These are phyloP conservation scores for Ptilorrhoa leucosticta DNA, from an alignment of 2,113 vertebrate species.

Conservation along the genomic window DNA sequence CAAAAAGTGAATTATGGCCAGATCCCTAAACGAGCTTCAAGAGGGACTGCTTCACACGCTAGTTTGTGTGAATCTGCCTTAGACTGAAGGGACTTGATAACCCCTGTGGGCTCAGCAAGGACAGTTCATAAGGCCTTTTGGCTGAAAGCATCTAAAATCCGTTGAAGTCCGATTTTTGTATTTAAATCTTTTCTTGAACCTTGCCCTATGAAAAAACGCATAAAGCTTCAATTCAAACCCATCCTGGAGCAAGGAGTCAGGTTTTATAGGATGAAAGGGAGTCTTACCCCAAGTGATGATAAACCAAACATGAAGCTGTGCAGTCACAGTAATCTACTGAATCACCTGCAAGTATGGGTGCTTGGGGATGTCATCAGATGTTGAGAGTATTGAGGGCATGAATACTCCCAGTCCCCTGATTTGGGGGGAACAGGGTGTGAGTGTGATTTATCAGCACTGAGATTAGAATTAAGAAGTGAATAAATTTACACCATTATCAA, in stretches of 20 bases:
- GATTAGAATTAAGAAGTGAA: background rate
- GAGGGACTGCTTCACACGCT: fast-evolving
- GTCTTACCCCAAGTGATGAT: background rate
- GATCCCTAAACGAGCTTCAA: background rate
- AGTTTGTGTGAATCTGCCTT: background rate
- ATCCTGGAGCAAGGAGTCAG: background rate
- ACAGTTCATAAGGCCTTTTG: background rate
- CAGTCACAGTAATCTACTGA: background rate
- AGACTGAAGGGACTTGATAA: background rate
- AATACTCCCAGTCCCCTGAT: background rate
- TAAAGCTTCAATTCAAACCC: background rate
- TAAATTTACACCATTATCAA: background rate
- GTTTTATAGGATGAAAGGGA: background rate
- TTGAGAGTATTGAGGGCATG: background rate
- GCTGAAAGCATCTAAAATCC: background rate
- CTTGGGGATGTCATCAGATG: background rate
- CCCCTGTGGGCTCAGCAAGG: background rate
- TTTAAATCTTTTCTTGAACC: background rate
- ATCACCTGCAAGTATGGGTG: fast-evolving
- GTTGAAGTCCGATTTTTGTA: background rate
- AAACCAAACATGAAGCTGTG: background rate
- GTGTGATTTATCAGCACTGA: background rate
- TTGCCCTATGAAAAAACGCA: fast-evolving
- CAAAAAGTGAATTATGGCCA: background rate
- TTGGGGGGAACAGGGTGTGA: fast-evolving